Base-by-base conservation (phyloP, 2,113 vertebrate species). In the Physeter macrocephalus region DNA sequence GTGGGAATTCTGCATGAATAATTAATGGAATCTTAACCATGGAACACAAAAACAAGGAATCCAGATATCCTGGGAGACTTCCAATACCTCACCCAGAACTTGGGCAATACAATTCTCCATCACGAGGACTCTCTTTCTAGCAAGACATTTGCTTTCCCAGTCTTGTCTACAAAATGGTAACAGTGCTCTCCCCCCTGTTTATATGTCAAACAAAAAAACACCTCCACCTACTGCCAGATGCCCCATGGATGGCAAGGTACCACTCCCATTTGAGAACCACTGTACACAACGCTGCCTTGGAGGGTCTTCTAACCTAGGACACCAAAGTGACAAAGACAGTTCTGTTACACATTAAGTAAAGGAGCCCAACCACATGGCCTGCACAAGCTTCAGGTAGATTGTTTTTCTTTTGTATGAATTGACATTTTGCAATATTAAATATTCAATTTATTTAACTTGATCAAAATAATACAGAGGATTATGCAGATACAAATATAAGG, bases 381-480 rank as follows among this genome's bases (percentile, higher is more conserved):
- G 0, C 15, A 21, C 0, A 4, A 29, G 9, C 36, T 36, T 81
- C 27, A 66, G 17, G 23, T 0, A 62, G n/a, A n/a, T 23, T 49
- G 1, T 13, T 88, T 82, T 43, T 41, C 27, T 78, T 31, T 31
- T 15, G 9, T 20, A 20, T 8, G 27, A 34, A 46, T 2, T 80
- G 21, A 31, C 3, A 43, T 74, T 93, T 34, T 75, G 21, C n/a
- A 90, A 82, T 57, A 84, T 52, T 77, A 89, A 71, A 88, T 74
- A 46, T 71, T 87, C 21, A 41, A 62, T 36, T 90, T 46, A 81
- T 46, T 95, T 94, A 86, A 36, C 7, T 39, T 90, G 11, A 93
- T 82, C n/a, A 75, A 95, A 97, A 90, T 29, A 29, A 25, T 62
- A 75, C 88, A 77, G 46, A 67, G 6, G 17, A 72, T 80, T 23